Evolutionary conservation across 2,888 invertebrate genomes (phyloP).

Genomic region (Onthophagus sagittarius): DNA sequence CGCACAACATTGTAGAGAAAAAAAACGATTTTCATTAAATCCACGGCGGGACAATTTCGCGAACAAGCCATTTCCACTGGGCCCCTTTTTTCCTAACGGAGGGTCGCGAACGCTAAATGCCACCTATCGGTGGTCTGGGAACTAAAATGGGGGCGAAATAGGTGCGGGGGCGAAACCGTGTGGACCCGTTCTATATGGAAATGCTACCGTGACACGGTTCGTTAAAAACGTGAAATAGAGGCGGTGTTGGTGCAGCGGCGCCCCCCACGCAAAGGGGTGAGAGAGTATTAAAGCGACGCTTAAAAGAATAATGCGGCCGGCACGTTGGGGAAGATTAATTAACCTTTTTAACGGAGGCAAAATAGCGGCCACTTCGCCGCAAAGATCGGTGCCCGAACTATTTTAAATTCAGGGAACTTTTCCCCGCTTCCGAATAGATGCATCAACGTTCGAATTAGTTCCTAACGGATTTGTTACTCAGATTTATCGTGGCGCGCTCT

Average conservation of each 20-base stretch:
- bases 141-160: conserved; percentile 35
- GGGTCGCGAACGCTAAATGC: conserved; percentile 33
- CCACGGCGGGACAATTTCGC: neutral
- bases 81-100: neutral
- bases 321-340: conserved; percentile 46
- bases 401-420: conserved; percentile 8
- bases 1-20: neutral
- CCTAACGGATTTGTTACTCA: conserved; percentile 7
- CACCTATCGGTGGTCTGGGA: conserved; percentile 34
- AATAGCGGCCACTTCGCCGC: conserved; percentile 33
- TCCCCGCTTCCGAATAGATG: conserved; percentile 5
- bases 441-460: conserved; percentile 12
- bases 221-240: conserved; percentile 48
- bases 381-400: conserved; percentile 5
- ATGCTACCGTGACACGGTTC: conserved; percentile 45
- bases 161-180: conserved; percentile 31
- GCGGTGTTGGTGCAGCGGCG: conserved; percentile 40
- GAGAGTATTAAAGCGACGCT: neutral
- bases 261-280: conserved; percentile 33
- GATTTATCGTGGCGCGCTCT: conserved; percentile 6
- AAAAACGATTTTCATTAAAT: conserved; percentile 1
- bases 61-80: neutral
- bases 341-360: conserved; percentile 44
- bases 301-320: conserved; percentile 46
- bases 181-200: conserved; percentile 38